Evolutionary conservation across 2,888 invertebrate species (phyloP).

Genomic region (Chorisops tibialis): DNA sequence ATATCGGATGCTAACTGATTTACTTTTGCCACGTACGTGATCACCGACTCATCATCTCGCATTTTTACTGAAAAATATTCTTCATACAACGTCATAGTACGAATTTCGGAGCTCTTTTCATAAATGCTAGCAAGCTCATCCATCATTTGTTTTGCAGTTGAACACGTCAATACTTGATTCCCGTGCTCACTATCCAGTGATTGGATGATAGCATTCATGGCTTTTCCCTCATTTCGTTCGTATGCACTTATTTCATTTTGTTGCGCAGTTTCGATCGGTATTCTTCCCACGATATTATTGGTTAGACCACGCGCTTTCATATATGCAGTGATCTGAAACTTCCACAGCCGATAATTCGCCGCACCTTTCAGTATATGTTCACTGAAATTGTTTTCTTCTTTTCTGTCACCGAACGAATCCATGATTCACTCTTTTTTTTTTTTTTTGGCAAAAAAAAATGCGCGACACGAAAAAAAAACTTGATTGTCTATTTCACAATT

Average conservation of each 20-base stretch:
- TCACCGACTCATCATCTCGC: constrained; percentile 15
- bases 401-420: neutral
- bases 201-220: neutral
- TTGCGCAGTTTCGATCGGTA: neutral
- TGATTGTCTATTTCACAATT: too few relatives aligned
- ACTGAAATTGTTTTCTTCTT: neutral
- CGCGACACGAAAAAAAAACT: too few relatives aligned
- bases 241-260: neutral
- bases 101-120: neutral
- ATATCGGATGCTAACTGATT: constrained; percentile 31
- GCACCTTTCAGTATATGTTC: neutral
- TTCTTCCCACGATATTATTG: neutral
- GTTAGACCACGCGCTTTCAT: neutral
- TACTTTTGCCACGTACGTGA: constrained; percentile 28
- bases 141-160: neutral
- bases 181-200: neutral
- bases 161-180: neutral
- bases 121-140: neutral
- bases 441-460: too few relatives aligned
- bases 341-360: neutral
- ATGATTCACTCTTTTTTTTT: too few relatives aligned
- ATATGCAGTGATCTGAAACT: neutral
- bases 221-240: neutral
- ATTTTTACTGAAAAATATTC: constrained; percentile 1
- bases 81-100: constrained; percentile 1